A percentile compares a stretch with the other conserved stretches of the same genome.
Conservation (phyloP, 2,888 invertebrate genomes). For the Invenusta paracnida region DNA sequence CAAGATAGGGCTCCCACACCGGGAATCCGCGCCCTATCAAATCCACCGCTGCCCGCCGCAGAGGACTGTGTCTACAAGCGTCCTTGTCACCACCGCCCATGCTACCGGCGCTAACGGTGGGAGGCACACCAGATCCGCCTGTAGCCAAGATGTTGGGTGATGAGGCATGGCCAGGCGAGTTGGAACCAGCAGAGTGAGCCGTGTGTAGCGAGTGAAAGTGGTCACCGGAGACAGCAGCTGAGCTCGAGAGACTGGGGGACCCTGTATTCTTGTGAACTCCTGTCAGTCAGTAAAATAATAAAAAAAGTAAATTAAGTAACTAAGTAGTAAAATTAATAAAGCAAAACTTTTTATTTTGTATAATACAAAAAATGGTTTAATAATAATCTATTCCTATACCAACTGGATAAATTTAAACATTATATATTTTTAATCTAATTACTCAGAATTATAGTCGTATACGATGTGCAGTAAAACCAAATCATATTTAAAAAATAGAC, state of each 20-base stretch:
- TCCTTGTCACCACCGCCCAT: background rate
- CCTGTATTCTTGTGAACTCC: no score
- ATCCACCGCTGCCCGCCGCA: slow-evolving; percentile 87
- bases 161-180: background rate
- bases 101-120: slow-evolving; percentile 78
- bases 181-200: background rate
- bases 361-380: no score
- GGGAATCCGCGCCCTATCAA: slow-evolving; percentile 92
- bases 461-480: no score
- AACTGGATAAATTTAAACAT: no score
- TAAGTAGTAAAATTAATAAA: no score
- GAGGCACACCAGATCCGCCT: slow-evolving; percentile 70
- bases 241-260: background rate
- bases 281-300: no score
- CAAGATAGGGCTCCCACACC: slow-evolving; percentile 96
- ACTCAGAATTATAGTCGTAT: no score
- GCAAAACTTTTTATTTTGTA: no score
- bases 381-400: no score
- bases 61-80: slow-evolving; percentile 12
- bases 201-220: background rate
- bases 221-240: background rate
- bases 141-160: background rate
- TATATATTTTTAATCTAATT: no score
- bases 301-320: no score
- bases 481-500: no score